Conservation (phyloP, 2,113 vertebrate genomes). For the Morone saxatilis region DNA sequence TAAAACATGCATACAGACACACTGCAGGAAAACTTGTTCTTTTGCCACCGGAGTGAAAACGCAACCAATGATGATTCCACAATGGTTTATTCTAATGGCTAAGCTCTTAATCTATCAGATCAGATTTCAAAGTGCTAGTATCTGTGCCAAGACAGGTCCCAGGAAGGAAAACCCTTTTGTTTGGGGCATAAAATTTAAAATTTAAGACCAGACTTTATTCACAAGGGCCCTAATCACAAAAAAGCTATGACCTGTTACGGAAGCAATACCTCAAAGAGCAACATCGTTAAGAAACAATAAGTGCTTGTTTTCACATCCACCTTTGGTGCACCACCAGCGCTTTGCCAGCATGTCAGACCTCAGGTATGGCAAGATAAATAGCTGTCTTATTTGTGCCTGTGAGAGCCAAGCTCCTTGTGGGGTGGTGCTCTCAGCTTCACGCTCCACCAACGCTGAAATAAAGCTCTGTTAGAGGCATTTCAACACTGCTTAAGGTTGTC, state of each 20-base stretch:
- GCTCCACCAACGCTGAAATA: slow-evolving; percentile 85
- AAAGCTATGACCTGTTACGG: slow-evolving; percentile 47
- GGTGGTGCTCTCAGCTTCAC: slow-evolving; percentile 81
- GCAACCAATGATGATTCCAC: slow-evolving; percentile 65
- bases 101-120: slow-evolving; percentile 82
- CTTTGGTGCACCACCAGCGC: slow-evolving; percentile 51
- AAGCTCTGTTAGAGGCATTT: slow-evolving; percentile 86
- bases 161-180: slow-evolving; percentile 77
- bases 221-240: slow-evolving; percentile 32
- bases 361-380: slow-evolving; percentile 80
- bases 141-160: slow-evolving; percentile 76
- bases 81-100: slow-evolving; percentile 80
- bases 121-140: slow-evolving; percentile 78
- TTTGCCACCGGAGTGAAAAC: slow-evolving; percentile 47
- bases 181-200: slow-evolving; percentile 61
- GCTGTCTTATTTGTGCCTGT: slow-evolving; percentile 73
- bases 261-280: slow-evolving; percentile 64
- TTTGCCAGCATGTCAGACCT: slow-evolving; percentile 77
- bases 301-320: slow-evolving; percentile 71
- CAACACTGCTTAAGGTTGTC: slow-evolving; percentile 87
- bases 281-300: slow-evolving; percentile 65
- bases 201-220: slow-evolving; percentile 69
- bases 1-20: slow-evolving; percentile 18
- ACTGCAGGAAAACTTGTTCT: slow-evolving; percentile 37
- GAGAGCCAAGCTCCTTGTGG: slow-evolving; percentile 79